Conservation (phyloP, 2,113 vertebrate species). For the Gallinago media region DNA sequence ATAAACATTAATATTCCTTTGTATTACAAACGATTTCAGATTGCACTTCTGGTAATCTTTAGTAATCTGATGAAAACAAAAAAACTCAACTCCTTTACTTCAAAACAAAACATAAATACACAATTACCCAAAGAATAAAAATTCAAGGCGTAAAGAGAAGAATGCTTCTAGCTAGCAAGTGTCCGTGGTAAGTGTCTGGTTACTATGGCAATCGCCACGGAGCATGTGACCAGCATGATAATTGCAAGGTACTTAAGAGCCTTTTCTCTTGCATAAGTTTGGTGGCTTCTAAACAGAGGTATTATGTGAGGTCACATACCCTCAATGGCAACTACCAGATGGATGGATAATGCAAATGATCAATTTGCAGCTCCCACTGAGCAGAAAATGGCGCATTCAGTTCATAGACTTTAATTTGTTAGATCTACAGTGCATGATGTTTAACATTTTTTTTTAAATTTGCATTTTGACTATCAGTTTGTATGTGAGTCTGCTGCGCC, state of each 20-base stretch:
- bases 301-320: neutral
- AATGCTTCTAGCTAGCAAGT: slow-evolving; percentile 4
- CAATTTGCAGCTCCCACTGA: slow-evolving; percentile 20
- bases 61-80: neutral
- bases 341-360: neutral
- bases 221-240: slow-evolving; percentile 26
- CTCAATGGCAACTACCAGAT: neutral
- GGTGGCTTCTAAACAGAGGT: neutral
- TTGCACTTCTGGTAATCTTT: neutral
- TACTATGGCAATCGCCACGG: slow-evolving; percentile 47
- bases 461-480: fast-evolving
- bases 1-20: neutral
- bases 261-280: neutral
- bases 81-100: neutral
- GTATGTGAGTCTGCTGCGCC: neutral
- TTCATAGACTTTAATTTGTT: slow-evolving; percentile 8
- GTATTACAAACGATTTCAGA: neutral
- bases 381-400: neutral
- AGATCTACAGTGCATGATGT: neutral
- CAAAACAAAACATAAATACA: neutral
- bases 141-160: neutral
- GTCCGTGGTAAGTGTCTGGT: slow-evolving; percentile 53
- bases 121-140: neutral
- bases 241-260: slow-evolving; percentile 6
- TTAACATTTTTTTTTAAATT: neutral